Evolutionary conservation across 2,113 vertebrate species (phyloP).

Genomic region (Progne subis): DNA sequence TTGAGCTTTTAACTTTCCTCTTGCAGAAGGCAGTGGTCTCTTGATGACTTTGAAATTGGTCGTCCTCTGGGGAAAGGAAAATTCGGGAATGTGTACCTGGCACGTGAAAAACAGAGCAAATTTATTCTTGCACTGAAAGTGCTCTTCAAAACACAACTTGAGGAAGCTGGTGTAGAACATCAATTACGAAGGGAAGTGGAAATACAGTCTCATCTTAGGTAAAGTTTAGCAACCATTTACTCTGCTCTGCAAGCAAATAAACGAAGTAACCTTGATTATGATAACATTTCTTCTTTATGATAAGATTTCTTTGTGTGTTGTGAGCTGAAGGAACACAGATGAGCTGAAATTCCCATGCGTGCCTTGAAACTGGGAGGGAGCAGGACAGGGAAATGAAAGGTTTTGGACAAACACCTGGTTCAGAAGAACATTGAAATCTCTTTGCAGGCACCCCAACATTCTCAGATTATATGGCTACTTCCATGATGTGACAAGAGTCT

Average conservation of each 20-base stretch:
- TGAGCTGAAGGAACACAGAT: not conserved
- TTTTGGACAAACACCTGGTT: not conserved
- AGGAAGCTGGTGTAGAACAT: conserved; percentile 94
- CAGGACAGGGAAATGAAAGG: not conserved
- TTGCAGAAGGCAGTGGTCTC: conserved; percentile 86
- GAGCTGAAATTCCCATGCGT: not conserved
- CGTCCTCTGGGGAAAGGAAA: conserved; percentile 94
- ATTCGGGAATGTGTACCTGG: conserved; percentile 97
- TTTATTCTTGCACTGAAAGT: conserved; percentile 97
- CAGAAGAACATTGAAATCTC: not conserved
- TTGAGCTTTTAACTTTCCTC: not conserved
- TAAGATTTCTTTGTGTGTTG: not conserved
- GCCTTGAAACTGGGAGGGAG: not conserved
- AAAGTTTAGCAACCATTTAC: not conserved
- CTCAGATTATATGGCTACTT: conserved; percentile 96
- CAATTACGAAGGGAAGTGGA: conserved; percentile 94
- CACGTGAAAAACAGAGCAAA: conserved; percentile 89
- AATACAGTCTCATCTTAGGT: conserved; percentile 98
- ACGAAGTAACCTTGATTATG: not conserved
- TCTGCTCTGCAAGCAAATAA: not conserved
- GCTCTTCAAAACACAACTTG: conserved; percentile 92
- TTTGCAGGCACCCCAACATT: conserved; percentile 92
- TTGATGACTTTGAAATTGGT: conserved; percentile 96
- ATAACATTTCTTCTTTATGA: too few species aligned
- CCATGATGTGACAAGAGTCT: conserved; percentile 89